phyloP scores from a whole-genome alignment of 2,113 vertebrate genomes.

The Ictalurus furcatus region DNA sequence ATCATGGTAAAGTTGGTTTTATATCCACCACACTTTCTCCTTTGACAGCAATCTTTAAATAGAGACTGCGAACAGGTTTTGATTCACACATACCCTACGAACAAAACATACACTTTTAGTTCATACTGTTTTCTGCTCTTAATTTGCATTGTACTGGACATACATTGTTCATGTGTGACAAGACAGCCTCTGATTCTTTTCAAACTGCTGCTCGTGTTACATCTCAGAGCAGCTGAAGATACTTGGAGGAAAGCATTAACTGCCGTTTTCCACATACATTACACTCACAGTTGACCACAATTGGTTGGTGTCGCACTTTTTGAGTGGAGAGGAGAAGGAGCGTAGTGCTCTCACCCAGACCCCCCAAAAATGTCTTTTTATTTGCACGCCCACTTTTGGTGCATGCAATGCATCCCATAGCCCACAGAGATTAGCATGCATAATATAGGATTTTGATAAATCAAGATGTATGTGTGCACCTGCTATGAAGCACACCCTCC shows the following conservation, averaged over 20 bases:
- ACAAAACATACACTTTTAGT: background rate
- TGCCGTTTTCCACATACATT: background rate
- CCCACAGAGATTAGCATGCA: background rate
- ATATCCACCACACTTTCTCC: background rate
- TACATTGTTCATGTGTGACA: background rate
- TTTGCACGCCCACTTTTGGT: background rate
- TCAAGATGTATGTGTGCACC: conserved; percentile 66
- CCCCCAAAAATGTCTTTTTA: background rate
- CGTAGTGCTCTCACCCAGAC: background rate
- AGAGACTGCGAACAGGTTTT: background rate
- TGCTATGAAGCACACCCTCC: conserved; percentile 91
- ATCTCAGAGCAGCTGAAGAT: background rate
- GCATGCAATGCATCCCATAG: background rate
- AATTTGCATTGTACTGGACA: background rate
- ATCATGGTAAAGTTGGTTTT: background rate
- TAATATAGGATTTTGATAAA: background rate
- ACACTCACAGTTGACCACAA: background rate
- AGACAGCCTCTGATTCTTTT: background rate
- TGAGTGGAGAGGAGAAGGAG: background rate
- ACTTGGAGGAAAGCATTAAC: background rate
- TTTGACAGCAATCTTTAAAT: background rate
- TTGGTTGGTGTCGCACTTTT: background rate
- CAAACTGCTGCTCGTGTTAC: background rate
- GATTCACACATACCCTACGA: background rate
- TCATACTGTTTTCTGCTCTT: background rate